Evolutionary conservation across 2,113 vertebrate genomes (phyloP).

Genomic region (Arothron firmamentum): DNA sequence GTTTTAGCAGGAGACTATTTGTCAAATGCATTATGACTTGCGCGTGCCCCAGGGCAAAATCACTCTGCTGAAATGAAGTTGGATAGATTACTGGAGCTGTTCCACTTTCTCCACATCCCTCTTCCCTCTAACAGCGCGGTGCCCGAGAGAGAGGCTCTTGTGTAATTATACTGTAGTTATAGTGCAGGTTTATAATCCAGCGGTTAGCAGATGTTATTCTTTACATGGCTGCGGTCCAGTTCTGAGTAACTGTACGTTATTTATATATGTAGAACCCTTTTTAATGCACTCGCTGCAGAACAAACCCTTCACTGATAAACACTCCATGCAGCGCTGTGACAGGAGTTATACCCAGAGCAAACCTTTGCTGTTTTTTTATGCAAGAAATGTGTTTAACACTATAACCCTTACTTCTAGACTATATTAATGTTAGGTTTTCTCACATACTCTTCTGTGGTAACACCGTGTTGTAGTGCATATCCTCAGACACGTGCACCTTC

Average conservation of each 20-base stretch:
- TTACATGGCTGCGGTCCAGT: slow-evolving; percentile 44
- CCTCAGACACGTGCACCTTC: slow-evolving; percentile 8
- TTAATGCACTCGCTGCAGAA: slow-evolving; percentile 24
- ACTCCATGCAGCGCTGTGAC: slow-evolving; percentile 7
- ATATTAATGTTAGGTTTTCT: slow-evolving; percentile 23
- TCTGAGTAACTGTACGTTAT: slow-evolving; percentile 45
- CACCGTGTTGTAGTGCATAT: neutral
- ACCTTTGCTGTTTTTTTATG: slow-evolving; percentile 9
- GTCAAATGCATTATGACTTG: slow-evolving; percentile 81
- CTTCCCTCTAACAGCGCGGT: slow-evolving; percentile 50
- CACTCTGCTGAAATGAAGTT: slow-evolving; percentile 74
- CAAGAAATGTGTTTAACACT: neutral
- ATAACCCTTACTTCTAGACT: slow-evolving; percentile 38
- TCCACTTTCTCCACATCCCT: slow-evolving; percentile 66
- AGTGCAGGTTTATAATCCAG: slow-evolving; percentile 58
- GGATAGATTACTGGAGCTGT: slow-evolving; percentile 74
- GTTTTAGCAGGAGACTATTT: slow-evolving; percentile 78
- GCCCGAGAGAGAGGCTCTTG: slow-evolving; percentile 56
- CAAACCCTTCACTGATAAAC: slow-evolving; percentile 27
- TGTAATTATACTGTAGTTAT: slow-evolving; percentile 66
- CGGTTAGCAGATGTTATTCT: slow-evolving; percentile 63
- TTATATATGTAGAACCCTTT: slow-evolving; percentile 31
- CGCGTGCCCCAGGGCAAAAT: slow-evolving; percentile 72
- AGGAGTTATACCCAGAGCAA: slow-evolving; percentile 11
- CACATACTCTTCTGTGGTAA: slow-evolving; percentile 11